Base-by-base conservation (phyloP, 2,113 vertebrate genomes). In the Odontophorus gujanensis region DNA sequence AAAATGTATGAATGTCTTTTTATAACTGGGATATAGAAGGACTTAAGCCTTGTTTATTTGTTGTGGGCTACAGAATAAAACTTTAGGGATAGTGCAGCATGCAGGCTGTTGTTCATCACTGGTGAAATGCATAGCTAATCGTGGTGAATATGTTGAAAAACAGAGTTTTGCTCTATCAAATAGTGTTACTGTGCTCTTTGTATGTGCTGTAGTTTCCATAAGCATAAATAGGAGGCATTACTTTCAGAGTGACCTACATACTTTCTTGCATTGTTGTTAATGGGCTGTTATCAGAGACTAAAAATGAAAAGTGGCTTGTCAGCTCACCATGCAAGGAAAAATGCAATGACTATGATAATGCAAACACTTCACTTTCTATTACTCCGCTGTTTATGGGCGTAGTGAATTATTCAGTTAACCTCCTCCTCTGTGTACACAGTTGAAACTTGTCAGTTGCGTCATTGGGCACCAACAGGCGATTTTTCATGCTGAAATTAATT, bases 401-500 rank as follows among this genome's bases (percentile, higher is more conserved):
- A 80, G n/a, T 57, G 53, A 85, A 82, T 83, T 77, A 62, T 45
- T 73, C 50, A 69, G 26, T 85, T 72, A 65, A 80, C 32, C 25
- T 76, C 5, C 34, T 15, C 28, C 6, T 21, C 15, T 9, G 10
- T 25, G 72, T 4, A 4, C 9, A 18, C 2, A 0, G 79, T 80
- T 13, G 9, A 87, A 90, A 87, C 38, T 21, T 85, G 30, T 10
- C 58, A 85, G 36, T 80, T 85, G 11, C 20, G 38, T 85, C 62
- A 43, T 7, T 59, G 25, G 69, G 4, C 79, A 85, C 80, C 75
- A 85, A 28, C 84, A 87, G 68, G 83, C 55, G 82, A 26, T 77
- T 95, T 93, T 94, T 83, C 63, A 53, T 40, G 40, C 21, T 61
- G 55, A 82, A 91, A 80, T 83, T 40, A 45, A 53, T 74, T 53